Base-by-base conservation (phyloP, 2,888 invertebrate species). In the Drosophila leonis region DNA sequence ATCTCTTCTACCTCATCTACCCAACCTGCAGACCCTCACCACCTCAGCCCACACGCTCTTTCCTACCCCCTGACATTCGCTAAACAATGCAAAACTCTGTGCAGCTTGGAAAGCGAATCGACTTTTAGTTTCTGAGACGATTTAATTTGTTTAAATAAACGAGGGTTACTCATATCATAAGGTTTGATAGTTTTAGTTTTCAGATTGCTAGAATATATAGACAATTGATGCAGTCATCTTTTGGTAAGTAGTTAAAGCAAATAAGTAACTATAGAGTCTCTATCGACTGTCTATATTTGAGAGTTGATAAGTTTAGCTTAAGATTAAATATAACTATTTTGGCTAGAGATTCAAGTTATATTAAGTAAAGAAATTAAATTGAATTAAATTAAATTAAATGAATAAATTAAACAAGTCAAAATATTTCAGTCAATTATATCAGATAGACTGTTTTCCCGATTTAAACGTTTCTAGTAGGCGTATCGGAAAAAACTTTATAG, bases 141-240 rank as follows among this genome's bases (percentile, higher is more conserved):
- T 88, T 85, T 78, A 83, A 85, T 79, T 85, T 79, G 56, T 62
- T 80, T 60, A 70, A 70, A 74, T 72, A 59, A 54, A 66, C 74
- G 73, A 63, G 78, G 75, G 71, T 49, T 57, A 4, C 9, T 33
- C 10, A 9, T n/a, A n/a, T 4, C 10, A n/a, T 54, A 27, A 2
- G n/a, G 3, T 13, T 12, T 5, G 15, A 15, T 52, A 37, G 9
- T 33, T 49, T 1, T 12, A 7, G 12, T 29, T n/a, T 1, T 0
- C 9, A 29, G 27, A 46, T 10, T 0, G n/a, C n/a, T 48, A 2
- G 10, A 15, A 15, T 13, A 44, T 15, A 44, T 24, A 15, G 13
- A 42, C 5, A 6, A 12, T 33, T 33, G 33, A 33, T 2, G 0
- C 12, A 33, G 33, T 12, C 12, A 12, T 33, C 33, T 8, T 31